Conservation (phyloP, 1,140 invertebrate genomes). For the Armadillidium nasatum region DNA sequence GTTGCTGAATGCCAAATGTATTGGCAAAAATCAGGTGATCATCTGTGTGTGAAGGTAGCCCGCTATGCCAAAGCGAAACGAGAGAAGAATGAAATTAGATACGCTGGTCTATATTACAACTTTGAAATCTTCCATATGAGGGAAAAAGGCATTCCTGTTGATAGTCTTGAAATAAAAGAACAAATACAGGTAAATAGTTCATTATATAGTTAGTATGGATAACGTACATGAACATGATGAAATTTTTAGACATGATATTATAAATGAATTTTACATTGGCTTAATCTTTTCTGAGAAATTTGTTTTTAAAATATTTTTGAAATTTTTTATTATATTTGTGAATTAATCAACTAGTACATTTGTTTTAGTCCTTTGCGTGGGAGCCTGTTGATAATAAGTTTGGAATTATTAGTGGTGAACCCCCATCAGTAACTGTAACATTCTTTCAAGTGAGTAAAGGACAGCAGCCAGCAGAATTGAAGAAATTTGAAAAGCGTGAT, state of each 20-base stretch:
- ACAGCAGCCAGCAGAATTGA: constrained; percentile 77
- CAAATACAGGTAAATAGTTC: constrained; percentile 41
- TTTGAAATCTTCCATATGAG: constrained; percentile 99
- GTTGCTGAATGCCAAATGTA: constrained; percentile 97
- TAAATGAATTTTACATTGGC: too few relatives aligned
- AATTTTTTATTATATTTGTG: too few relatives aligned
- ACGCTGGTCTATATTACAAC: constrained; percentile 95
- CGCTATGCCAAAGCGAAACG: constrained; percentile 91
- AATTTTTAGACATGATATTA: too few relatives aligned
- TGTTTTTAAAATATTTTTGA: too few relatives aligned
- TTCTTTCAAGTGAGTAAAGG: constrained; percentile 89
- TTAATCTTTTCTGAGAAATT: too few relatives aligned
- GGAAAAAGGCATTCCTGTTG: constrained; percentile 96
- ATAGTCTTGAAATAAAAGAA: constrained; percentile 83
- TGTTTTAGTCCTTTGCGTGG: constrained; percentile 91
- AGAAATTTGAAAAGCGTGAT: constrained; percentile 82
- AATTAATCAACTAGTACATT: background rate
- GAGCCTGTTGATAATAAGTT: constrained; percentile 95
- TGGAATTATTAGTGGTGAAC: constrained; percentile 91
- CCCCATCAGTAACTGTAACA: constrained; percentile 78
- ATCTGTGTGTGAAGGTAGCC: constrained; percentile 96
- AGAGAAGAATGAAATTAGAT: constrained; percentile 79
- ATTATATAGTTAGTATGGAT: too few relatives aligned
- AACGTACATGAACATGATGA: too few relatives aligned
- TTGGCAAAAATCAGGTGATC: constrained; percentile 98